Evolutionary conservation across 2,888 invertebrate genomes (phyloP).

Genomic region (Tyria jacobaeae): DNA sequence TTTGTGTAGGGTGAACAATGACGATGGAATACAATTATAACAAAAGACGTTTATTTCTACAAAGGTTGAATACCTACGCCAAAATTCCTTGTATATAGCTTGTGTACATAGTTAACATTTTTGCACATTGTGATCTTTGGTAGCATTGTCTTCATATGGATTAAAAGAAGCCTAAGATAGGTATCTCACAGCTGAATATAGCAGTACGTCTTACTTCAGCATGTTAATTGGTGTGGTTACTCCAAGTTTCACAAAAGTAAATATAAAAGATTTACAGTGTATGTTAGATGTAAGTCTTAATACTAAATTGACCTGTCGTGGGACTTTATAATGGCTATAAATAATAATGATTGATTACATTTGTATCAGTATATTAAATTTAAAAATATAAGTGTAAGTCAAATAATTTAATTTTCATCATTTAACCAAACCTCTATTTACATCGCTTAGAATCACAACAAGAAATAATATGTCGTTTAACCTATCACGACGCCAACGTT

Average conservation of each 20-base stretch:
- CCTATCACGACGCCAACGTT: constrained; percentile 24
- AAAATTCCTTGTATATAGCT: constrained; percentile 56
- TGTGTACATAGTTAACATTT: constrained; percentile 1
- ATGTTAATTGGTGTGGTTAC: too few relatives aligned
- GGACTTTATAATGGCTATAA: too few relatives aligned
- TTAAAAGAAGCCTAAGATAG: too few relatives aligned
- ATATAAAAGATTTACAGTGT: too few relatives aligned
- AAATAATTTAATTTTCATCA: not conserved
- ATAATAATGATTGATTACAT: too few relatives aligned
- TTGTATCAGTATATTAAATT: too few relatives aligned
- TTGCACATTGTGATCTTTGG: not conserved
- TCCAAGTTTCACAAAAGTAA: too few relatives aligned
- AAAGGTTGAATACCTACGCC: constrained; percentile 73
- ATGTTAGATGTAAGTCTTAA: too few relatives aligned
- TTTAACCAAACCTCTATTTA: not conserved
- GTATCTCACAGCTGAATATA: too few relatives aligned
- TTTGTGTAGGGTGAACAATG: constrained; percentile 65
- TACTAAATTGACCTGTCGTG: too few relatives aligned
- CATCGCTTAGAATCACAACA: not conserved
- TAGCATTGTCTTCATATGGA: too few relatives aligned
- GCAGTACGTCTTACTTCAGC: too few relatives aligned
- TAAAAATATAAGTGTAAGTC: not conserved
- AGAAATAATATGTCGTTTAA: constrained; percentile 2
- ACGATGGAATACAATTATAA: constrained; percentile 64
- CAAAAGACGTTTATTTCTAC: constrained; percentile 68